Conservation (phyloP, 2,888 invertebrate species). For the Eumerus sabulonum region DNA sequence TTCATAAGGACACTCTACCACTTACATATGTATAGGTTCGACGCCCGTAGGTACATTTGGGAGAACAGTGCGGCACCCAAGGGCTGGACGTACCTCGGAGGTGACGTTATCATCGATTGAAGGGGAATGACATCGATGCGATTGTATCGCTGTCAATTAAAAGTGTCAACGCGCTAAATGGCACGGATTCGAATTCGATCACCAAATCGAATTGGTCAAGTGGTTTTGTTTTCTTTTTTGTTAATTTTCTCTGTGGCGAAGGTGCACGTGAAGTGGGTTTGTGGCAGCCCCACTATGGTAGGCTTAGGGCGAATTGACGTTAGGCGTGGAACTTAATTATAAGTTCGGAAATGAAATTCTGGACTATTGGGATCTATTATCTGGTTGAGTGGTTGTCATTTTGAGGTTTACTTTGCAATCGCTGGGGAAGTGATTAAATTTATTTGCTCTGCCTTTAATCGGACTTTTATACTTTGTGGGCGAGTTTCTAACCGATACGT, state of each 20-base stretch:
- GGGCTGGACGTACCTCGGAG: too few species aligned
- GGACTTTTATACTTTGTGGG: too few species aligned
- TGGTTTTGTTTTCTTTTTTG: constrained; percentile 5
- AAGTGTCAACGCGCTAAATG: constrained; percentile 49
- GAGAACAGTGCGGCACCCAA: too few species aligned
- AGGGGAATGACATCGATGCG: constrained; percentile 44
- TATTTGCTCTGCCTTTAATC: neutral
- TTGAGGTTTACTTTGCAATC: constrained; percentile 11
- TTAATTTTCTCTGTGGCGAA: neutral
- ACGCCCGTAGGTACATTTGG: too few species aligned
- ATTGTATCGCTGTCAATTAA: constrained; percentile 54
- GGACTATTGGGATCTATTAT: constrained; percentile 12
- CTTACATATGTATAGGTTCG: constrained; percentile 4
- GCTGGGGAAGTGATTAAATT: constrained; percentile 3
- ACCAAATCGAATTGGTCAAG: constrained; percentile 39
- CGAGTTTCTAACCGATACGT: too few species aligned
- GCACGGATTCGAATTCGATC: constrained; percentile 37
- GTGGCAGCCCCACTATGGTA: constrained; percentile 6
- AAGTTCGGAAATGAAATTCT: constrained; percentile 33
- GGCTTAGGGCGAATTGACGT: too few species aligned
- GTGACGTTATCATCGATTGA: constrained; percentile 42
- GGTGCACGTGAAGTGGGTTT: neutral
- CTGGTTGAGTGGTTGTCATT: constrained; percentile 13
- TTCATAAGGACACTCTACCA: constrained; percentile 4
- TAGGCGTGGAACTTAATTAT: constrained; percentile 42